Conservation (phyloP, 2,797 vertebrate genomes). For the Taeniopygia guttata region DNA sequence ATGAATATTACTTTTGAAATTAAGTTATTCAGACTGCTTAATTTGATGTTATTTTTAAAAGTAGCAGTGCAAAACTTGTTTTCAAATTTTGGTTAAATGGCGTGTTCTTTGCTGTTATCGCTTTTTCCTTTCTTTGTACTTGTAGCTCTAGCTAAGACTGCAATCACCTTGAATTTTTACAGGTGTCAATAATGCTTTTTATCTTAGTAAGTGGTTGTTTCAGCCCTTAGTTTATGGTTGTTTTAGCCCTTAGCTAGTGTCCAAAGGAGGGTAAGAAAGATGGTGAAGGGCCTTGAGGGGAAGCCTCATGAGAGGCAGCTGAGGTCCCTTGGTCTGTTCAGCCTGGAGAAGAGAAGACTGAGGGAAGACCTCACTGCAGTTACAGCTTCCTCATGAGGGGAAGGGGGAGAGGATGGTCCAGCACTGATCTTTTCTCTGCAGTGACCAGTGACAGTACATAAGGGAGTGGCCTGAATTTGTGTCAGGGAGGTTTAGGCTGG, state of each 20-base stretch:
- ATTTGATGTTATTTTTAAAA: background rate
- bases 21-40: background rate
- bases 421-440: background rate
- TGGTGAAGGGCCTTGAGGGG: too few relatives aligned
- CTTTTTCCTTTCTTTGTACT: background rate
- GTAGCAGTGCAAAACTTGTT: background rate
- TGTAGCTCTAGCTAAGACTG: background rate
- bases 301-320: background rate
- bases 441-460: accelerated
- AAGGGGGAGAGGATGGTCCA: background rate
- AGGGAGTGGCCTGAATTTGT: background rate
- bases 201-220: background rate
- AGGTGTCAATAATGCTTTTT: background rate
- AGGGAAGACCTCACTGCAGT: background rate
- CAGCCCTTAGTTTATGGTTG: background rate
- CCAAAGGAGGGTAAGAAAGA: background rate
- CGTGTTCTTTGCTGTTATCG: background rate
- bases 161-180: background rate
- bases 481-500: background rate
- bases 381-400: accelerated
- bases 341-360: background rate
- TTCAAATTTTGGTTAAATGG: background rate
- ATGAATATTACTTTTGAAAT: background rate
- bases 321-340: background rate
- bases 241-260: too few relatives aligned